Conservation (phyloP, 2,888 invertebrate species). For the Acanthacorydalis orientalis region DNA sequence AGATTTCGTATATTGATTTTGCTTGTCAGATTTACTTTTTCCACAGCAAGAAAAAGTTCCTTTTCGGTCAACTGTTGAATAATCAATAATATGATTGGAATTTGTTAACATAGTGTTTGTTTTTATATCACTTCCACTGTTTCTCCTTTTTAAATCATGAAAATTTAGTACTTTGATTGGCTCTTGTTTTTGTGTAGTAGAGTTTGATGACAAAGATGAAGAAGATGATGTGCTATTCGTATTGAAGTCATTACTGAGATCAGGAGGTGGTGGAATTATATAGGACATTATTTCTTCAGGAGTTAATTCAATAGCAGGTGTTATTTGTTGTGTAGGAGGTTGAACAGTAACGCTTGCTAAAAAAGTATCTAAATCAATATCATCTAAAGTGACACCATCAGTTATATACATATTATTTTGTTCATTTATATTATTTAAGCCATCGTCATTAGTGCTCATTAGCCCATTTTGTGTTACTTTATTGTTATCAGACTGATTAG, state of each 20-base stretch:
- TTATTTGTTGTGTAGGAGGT: conserved; percentile 59
- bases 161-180: conserved; percentile 4
- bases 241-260: conserved; percentile 14
- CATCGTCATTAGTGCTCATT: conserved; percentile 10
- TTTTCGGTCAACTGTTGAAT: conserved; percentile 54
- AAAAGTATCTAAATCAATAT: conserved; percentile 60
- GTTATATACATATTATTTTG: conserved; percentile 19
- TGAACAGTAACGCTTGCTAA: conserved; percentile 67
- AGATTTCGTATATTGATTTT: conserved; percentile 28
- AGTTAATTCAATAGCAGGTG: conserved; percentile 59
- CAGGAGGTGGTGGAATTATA: conserved; percentile 67
- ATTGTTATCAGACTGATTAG: background rate
- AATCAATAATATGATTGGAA: conserved; percentile 38
- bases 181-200: conserved; percentile 4
- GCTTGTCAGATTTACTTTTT: conserved; percentile 36
- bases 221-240: conserved; percentile 6
- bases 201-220: background rate
- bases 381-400: conserved; percentile 25
- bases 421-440: conserved; percentile 12
- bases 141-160: conserved; percentile 15
- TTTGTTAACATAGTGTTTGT: conserved; percentile 32
- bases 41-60: conserved; percentile 57
- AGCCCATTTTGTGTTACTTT: conserved; percentile 15
- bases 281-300: conserved; percentile 73
- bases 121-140: conserved; percentile 36